phyloP scores from a whole-genome alignment of 2,888 invertebrate genomes.

The Acholoe squamosa region DNA sequence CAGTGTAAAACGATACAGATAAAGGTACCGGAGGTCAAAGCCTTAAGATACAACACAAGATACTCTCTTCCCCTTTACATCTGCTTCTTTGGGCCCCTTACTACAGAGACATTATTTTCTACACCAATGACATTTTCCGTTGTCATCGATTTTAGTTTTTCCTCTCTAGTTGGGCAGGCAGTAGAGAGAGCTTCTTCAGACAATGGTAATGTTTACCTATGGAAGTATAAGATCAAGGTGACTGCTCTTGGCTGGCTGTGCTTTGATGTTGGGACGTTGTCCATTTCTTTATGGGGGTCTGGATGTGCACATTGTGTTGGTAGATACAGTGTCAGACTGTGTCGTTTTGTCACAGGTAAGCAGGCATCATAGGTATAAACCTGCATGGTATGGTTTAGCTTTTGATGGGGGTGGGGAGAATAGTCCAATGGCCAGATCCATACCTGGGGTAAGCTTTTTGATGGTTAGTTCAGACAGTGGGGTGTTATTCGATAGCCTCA shows the following conservation, averaged over 20 bases:
- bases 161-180: not conserved
- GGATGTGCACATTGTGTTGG: not conserved
- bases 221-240: constrained; percentile 21
- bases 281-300: constrained; percentile 20
- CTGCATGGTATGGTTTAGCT: not conserved
- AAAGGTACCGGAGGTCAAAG: not conserved
- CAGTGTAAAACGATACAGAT: constrained; percentile 17
- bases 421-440: not conserved
- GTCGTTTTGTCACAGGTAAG: not conserved
- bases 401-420: not conserved
- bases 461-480: not conserved
- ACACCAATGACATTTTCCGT: constrained; percentile 4
- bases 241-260: not conserved
- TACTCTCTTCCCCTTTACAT: not conserved
- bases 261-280: constrained; percentile 30
- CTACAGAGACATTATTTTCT: constrained; percentile 41
- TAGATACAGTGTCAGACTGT: constrained; percentile 35
- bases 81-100: constrained; percentile 25
- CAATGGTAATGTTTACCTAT: constrained; percentile 47
- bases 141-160: constrained; percentile 37
- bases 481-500: not conserved
- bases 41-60: not conserved
- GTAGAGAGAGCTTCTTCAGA: constrained; percentile 25
- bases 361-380: not conserved
- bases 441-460: not conserved